Conservation (phyloP, 2,113 vertebrate genomes). For the Agapornis roseicollis region DNA sequence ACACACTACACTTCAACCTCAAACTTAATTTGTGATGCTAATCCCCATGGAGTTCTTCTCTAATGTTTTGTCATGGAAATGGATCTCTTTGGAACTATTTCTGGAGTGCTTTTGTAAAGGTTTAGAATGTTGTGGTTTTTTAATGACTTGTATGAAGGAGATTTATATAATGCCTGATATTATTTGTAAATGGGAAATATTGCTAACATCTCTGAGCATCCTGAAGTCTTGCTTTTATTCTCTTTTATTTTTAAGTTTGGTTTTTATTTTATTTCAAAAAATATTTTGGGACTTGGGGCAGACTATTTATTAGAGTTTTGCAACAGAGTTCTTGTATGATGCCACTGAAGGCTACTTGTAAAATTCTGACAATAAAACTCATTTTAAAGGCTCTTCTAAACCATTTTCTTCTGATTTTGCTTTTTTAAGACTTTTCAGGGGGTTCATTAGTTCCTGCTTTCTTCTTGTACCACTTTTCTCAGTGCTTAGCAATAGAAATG, state of each 20-base stretch:
- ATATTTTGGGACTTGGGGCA: slow-evolving; percentile 79
- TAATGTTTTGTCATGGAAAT: slow-evolving; percentile 70
- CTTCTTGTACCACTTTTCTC: background rate
- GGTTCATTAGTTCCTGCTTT: background rate
- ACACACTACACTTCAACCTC: slow-evolving; percentile 60
- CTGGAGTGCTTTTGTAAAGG: slow-evolving; percentile 73
- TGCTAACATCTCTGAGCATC: slow-evolving; percentile 76
- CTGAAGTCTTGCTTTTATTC: slow-evolving; percentile 76
- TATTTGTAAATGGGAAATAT: slow-evolving; percentile 81
- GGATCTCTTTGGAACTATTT: slow-evolving; percentile 70
- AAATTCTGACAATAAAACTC: slow-evolving; percentile 85
- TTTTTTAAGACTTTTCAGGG: slow-evolving; percentile 9
- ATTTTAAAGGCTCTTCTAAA: slow-evolving; percentile 84
- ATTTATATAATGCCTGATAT: slow-evolving; percentile 80
- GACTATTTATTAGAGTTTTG: slow-evolving; percentile 89
- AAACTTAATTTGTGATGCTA: slow-evolving; percentile 69
- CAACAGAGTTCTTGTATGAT: slow-evolving; percentile 86
- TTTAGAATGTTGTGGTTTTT: slow-evolving; percentile 72
- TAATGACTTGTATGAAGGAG: slow-evolving; percentile 80
- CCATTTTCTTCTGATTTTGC: slow-evolving; percentile 59
- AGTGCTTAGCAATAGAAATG: background rate
- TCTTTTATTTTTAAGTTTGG: slow-evolving; percentile 69
- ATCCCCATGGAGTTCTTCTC: slow-evolving; percentile 62
- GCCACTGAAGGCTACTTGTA: slow-evolving; percentile 84
- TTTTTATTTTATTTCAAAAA: slow-evolving; percentile 74